Base-by-base conservation (phyloP, 2,888 invertebrate species). In the Andrena trimmerana region DNA sequence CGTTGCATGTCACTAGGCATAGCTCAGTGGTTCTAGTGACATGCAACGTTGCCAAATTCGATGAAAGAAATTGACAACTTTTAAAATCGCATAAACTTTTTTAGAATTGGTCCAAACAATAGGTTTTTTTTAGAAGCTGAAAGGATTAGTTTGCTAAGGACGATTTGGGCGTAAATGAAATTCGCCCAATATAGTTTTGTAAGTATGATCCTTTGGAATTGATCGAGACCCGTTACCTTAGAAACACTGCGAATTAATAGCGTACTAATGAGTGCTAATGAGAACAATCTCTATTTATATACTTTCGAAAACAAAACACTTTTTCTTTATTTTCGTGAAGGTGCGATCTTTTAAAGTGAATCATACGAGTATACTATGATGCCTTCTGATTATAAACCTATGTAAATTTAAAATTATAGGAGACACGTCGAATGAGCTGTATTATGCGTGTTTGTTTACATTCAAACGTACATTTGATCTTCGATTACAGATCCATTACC, bases 401-500 rank as follows among this genome's bases (percentile, higher is more conserved):
- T 42, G 42, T 42, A 42, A 42, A 42, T 42, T 42, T 42, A 42
- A 42, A 76, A 73, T 70, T 57, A 24, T 27, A 74, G 67, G 54
- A 67, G 78, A 81, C 79, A 83, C 84, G 75, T 84, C 69, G 69
- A 76, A 84, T 81, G 84, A 82, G 83, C 78, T 83, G 76, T 84
- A 84, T 83, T 80, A 83, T 80, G 83, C 80, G 83, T 83, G 77
- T 80, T 84, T 83, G 82, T 81, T 83, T 83, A 79, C 73, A 84
- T 83, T 76, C 63, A 80, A 80, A 78, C 80, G 71, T 85, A 80
- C 80, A 85, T 83, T 78, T 80, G 60, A 83, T 75, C 59, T 74
- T 83, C 52, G 68, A 70, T 79, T 79, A 66, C 78, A 80, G 63
- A 72, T 76, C 54, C 72, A 76, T 83, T 73, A 76, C 48, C 70